Percentiles rank a stretch among this genome's conserved stretches.
These are phyloP conservation scores for Drosophila busckii DNA, from an alignment of 1,140 invertebrate genomes.

Conservation along the genomic window DNA sequence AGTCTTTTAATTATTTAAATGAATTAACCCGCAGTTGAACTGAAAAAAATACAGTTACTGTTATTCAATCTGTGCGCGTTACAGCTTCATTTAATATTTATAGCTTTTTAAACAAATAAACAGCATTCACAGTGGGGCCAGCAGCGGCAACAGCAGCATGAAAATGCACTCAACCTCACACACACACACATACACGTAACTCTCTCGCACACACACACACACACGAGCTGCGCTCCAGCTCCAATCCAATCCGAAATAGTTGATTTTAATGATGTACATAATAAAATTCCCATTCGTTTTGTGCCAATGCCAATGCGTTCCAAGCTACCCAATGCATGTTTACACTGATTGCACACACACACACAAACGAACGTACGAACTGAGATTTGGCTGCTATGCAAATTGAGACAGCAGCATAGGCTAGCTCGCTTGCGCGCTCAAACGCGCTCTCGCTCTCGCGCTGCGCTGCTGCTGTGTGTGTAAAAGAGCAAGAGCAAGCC, in stretches of 20 bases:
- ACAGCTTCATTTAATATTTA: constrained; percentile 68
- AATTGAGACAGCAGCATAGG: not conserved
- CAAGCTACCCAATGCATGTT: constrained; percentile 45
- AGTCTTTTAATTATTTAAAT: constrained; percentile 64
- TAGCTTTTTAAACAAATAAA: constrained; percentile 79
- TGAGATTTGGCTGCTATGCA: constrained; percentile 52
- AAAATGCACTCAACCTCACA: constrained; percentile 62
- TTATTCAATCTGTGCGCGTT: constrained; percentile 5
- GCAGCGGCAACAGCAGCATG: constrained; percentile 27
- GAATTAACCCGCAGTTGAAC: constrained; percentile 31
- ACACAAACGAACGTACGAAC: constrained; percentile 3
- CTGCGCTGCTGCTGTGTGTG: constrained; percentile 36
- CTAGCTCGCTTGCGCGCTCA: not conserved
- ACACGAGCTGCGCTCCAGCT: constrained; percentile 48
- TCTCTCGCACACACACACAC: constrained; percentile 10
- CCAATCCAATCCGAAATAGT: constrained; percentile 78
- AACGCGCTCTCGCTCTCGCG: constrained; percentile 11
- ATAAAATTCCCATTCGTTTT: constrained; percentile 79
- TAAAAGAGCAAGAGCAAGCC: constrained; percentile 35
- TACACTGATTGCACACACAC: constrained; percentile 47
- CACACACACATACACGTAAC: constrained; percentile 11
- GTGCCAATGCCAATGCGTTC: constrained; percentile 77
- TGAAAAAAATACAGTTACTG: constrained; percentile 32
- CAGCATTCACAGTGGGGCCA: constrained; percentile 55
- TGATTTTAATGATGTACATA: constrained; percentile 79